Base-by-base conservation (phyloP, 2,113 vertebrate species). In the Dicerorhinus sumatrensis region DNA sequence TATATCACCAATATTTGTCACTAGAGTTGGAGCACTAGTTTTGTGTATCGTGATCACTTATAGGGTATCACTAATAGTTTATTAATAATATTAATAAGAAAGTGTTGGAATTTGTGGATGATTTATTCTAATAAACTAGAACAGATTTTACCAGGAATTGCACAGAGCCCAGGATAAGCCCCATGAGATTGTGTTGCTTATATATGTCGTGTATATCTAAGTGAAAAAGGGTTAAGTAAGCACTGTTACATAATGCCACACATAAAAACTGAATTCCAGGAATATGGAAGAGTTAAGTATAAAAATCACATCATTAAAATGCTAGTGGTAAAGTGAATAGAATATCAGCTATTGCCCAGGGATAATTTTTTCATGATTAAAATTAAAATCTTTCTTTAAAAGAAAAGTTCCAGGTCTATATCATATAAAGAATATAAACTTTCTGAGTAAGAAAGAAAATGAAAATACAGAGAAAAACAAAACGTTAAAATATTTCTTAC, bases 281-380 rank as follows among this genome's bases (percentile, higher is more conserved):
- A 69, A 60, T 67, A 58, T 14, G 56, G n/a, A 93, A 80, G 73
- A 95, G 16, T 90, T 72, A 48, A 13, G 33, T 54, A 54, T 46
- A 75, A 48, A 92, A 75, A 51, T 65, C 16, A 83, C 65, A 67
- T 88, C 14, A 81, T 58, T 94, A 18, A 56, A 89, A 72, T 83
- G 27, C 33, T 89, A 12, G 13, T 65, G 12, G 12, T 84, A 89
- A 82, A 54, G 6, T 39, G 16, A 76, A 29, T 76, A 75, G 58
- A 76, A 2, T 69, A 67, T 83, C 23, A 29, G 42, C 54, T 92
- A 8, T 67, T 90, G 73, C n/a, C 62, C 17, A 90, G 60, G 16
- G 23, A 31, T 73, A 13, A 75, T 58, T 70, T 93, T 90, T 91
- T 87, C 62, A 56, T 96, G 20, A 93, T 96, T 97, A 89, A 85